A percentile compares a stretch with the other conserved stretches of the same genome.
These are phyloP conservation scores for Bradypus variegatus DNA, from an alignment of 2,797 vertebrate species.

Conservation along the genomic window DNA sequence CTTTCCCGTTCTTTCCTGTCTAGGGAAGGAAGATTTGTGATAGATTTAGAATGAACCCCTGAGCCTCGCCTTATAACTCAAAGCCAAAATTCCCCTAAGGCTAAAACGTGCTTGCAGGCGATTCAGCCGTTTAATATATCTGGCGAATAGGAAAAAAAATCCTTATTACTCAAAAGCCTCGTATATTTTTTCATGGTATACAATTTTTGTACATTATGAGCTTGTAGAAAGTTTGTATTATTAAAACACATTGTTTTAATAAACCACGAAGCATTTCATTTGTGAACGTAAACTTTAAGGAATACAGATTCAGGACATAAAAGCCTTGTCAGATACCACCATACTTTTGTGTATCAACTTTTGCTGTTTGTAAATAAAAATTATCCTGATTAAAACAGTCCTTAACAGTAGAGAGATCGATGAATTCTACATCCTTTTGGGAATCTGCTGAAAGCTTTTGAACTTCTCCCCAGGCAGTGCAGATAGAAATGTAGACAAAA, in stretches of 20 bases:
- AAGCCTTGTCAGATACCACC: not conserved
- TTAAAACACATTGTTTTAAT: not conserved
- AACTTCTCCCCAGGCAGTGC: not conserved
- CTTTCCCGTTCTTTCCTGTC: not conserved
- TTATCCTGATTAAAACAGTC: not conserved
- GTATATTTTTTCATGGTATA: not conserved
- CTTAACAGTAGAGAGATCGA: not conserved
- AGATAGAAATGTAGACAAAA: not conserved
- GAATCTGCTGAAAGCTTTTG: not conserved
- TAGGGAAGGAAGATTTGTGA: not conserved
- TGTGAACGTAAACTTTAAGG: not conserved
- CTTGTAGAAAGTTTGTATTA: not conserved
- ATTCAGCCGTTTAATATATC: not conserved
- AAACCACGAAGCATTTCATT: not conserved
- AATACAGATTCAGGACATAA: not conserved
- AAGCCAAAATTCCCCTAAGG: not conserved
- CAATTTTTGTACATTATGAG: not conserved
- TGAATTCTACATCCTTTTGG: not conserved
- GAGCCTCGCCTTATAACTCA: not conserved
- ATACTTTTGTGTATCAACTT: not conserved
- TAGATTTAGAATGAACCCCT: not conserved
- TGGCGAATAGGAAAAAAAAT: not conserved
- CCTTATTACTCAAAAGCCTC: not conserved
- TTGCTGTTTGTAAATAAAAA: conserved; percentile 6
- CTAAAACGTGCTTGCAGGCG: not conserved